A percentile compares a stretch with the other conserved stretches of the same genome.
phyloP scores from a whole-genome alignment of 2,888 invertebrate genomes.

The Ommatoiulus sabulosus region DNA sequence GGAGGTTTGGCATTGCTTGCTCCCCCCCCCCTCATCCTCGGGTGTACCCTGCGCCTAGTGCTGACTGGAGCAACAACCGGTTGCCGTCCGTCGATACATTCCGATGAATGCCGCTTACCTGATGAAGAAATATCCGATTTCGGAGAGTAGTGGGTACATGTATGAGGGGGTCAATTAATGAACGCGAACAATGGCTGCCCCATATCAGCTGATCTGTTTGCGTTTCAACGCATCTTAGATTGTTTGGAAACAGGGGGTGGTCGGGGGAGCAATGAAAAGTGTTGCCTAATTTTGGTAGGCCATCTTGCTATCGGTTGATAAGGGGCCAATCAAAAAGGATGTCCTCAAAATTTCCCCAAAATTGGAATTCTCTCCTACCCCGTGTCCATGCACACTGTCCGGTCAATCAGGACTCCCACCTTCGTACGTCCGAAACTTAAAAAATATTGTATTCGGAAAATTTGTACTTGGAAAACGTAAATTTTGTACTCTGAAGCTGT shows the following conservation, averaged over 20 bases:
- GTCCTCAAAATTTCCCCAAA: too few species aligned
- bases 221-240: not conserved
- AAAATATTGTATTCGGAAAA: too few species aligned
- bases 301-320: not conserved
- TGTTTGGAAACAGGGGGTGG: not conserved
- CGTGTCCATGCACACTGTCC: too few species aligned
- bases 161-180: too few species aligned
- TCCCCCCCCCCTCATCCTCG: too few species aligned
- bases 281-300: not conserved
- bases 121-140: not conserved
- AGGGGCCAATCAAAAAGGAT: not conserved
- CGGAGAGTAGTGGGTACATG: not conserved
- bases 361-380: too few species aligned
- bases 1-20: not conserved
- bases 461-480: too few species aligned
- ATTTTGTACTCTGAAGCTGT: too few species aligned
- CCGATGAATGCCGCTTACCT: not conserved
- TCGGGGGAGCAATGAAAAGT: not conserved
- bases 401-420: too few species aligned
- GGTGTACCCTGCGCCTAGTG: not conserved
- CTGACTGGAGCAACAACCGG: constrained; percentile 5
- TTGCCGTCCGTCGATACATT: not conserved
- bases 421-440: too few species aligned
- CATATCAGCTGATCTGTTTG: not conserved
- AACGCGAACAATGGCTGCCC: not conserved